Evolutionary conservation across 2,113 vertebrate species (phyloP).

Genomic region (Dicaeum eximium): DNA sequence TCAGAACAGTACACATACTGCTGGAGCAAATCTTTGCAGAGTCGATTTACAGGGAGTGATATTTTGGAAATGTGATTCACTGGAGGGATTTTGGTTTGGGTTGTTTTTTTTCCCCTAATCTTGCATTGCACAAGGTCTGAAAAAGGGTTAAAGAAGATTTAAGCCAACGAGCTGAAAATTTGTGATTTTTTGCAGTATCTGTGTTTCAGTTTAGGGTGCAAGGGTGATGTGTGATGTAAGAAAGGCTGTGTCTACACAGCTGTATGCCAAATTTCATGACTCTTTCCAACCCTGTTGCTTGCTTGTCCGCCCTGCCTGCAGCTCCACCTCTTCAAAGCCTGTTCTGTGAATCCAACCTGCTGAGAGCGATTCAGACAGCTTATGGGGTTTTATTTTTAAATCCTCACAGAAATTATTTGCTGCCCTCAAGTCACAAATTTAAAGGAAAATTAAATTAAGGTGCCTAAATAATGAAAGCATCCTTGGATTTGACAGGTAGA

Average conservation of each 20-base stretch:
- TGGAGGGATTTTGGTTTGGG: not conserved
- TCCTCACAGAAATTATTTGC: conserved; percentile 2
- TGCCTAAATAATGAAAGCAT: conserved; percentile 35
- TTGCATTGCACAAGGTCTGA: not conserved
- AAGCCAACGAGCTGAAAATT: not conserved
- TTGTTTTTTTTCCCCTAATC: not conserved
- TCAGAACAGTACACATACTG: not conserved
- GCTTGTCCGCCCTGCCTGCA: not conserved
- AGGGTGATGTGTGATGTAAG: not conserved
- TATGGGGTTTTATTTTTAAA: conserved; percentile 32
- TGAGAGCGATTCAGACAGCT: not conserved
- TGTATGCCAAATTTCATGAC: not conserved
- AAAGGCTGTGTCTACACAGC: not conserved
- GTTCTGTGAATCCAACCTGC: not conserved
- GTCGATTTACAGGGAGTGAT: not conserved
- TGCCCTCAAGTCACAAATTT: conserved; percentile 38
- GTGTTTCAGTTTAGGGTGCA: not conserved
- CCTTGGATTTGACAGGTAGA: conserved; percentile 25
- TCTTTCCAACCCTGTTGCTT: not conserved
- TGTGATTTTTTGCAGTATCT: not conserved
- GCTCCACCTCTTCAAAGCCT: conserved; percentile 10
- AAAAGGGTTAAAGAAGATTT: not conserved
- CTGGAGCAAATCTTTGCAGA: not conserved
- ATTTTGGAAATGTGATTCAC: not conserved
- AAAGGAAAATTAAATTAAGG: conserved; percentile 58